These are phyloP conservation scores for Pseudopodoces humilis DNA, from an alignment of 2,113 vertebrate genomes.

Conservation along the genomic window DNA sequence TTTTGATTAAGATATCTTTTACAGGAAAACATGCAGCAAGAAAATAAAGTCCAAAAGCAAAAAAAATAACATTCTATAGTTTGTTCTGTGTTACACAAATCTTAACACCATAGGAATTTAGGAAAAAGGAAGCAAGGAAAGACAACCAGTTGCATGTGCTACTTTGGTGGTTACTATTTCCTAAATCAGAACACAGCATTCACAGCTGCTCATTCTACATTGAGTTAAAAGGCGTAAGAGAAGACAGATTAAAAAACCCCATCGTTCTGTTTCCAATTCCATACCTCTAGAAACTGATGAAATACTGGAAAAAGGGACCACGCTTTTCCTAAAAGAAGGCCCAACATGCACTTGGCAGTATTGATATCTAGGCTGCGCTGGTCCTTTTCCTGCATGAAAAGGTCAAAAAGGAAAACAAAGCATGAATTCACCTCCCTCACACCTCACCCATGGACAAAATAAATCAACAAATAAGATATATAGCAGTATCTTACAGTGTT, in stretches of 20 bases:
- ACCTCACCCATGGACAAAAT: background rate
- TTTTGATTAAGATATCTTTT: background rate
- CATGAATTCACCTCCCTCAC: background rate
- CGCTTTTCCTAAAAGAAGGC: conserved; percentile 96
- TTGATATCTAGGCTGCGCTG: conserved; percentile 99
- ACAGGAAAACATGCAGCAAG: background rate
- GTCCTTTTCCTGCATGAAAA: conserved; percentile 90
- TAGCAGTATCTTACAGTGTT: background rate
- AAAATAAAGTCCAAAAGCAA: background rate
- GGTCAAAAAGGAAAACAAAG: background rate
- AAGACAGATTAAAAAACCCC: background rate
- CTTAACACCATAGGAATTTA: background rate
- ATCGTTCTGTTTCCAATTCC: background rate
- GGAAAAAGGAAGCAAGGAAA: background rate
- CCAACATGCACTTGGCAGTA: conserved; percentile 99
- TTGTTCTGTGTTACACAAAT: background rate
- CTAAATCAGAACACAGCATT: background rate
- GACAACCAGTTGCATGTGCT: background rate
- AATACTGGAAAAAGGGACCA: conserved; percentile 99
- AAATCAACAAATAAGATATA: background rate
- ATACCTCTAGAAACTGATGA: conserved; percentile 98
- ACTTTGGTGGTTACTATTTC: background rate
- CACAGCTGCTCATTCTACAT: background rate
- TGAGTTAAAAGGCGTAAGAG: background rate
- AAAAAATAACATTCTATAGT: background rate